Evolutionary conservation across 2,797 vertebrate genomes (phyloP).

Genomic region (Tamandua tetradactyla): DNA sequence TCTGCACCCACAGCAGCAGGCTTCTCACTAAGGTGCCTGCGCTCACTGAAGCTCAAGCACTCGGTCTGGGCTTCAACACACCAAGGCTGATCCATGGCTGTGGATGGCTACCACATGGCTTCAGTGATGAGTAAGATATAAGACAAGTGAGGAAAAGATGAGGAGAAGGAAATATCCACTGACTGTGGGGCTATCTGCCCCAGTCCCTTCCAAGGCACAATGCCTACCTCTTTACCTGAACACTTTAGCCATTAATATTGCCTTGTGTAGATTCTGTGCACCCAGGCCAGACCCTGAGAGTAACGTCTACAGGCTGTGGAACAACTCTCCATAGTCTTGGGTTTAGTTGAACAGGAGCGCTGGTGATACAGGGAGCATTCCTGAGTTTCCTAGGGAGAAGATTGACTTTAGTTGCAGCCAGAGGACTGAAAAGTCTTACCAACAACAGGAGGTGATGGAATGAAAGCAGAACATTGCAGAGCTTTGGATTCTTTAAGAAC

Average conservation of each 20-base stretch:
- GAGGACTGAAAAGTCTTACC: background rate
- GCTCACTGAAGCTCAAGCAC: background rate
- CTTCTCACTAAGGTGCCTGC: background rate
- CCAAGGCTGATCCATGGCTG: background rate
- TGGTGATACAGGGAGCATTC: background rate
- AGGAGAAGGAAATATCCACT: background rate
- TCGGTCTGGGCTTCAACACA: background rate
- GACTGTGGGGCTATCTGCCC: background rate
- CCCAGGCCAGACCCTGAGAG: background rate
- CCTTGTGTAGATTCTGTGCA: background rate
- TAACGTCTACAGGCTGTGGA: background rate
- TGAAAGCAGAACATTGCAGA: background rate
- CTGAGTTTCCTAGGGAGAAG: background rate
- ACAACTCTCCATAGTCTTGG: too few relatives aligned
- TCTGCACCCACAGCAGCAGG: background rate
- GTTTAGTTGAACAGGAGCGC: background rate
- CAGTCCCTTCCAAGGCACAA: background rate
- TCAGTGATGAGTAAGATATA: background rate
- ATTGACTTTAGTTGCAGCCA: background rate
- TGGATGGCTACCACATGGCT: background rate
- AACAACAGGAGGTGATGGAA: background rate
- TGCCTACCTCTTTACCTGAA: background rate
- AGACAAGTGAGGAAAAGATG: background rate
- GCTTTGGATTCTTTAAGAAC: constrained; percentile 12
- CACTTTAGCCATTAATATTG: background rate